Evolutionary conservation across 2,797 vertebrate species (phyloP).

Genomic region (Catamblyrhynchus diadema): DNA sequence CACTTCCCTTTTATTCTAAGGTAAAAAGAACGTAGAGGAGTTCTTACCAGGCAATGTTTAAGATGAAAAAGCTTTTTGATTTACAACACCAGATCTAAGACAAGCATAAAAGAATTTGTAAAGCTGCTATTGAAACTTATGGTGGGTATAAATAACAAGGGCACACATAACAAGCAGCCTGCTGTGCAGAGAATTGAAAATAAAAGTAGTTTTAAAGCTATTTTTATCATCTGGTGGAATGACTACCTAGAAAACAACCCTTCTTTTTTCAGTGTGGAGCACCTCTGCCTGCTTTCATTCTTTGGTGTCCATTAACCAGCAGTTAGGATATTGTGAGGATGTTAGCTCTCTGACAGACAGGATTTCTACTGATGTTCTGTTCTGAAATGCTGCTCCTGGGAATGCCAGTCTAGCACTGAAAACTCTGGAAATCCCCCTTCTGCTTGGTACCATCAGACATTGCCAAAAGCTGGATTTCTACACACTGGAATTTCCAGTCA

Average conservation of each 20-base stretch:
- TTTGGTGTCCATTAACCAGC: not conserved
- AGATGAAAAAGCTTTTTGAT: conserved; percentile 40
- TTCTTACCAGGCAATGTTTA: conserved; percentile 26
- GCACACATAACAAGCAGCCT: not conserved
- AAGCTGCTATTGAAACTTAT: conserved; percentile 17
- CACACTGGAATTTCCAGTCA: not conserved
- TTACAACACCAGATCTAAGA: conserved; percentile 9
- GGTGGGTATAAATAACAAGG: not conserved
- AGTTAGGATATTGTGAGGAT: not conserved
- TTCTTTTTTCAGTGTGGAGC: not conserved
- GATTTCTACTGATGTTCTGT: not conserved
- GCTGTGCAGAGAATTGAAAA: not conserved
- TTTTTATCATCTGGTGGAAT: conserved; percentile 20
- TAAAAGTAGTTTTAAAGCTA: not conserved
- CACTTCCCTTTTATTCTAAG: not conserved
- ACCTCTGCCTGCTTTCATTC: not conserved
- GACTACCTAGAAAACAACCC: not conserved
- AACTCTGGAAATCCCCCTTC: not conserved
- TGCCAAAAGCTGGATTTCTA: not conserved
- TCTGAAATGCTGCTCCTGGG: not conserved
- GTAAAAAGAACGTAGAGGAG: not conserved
- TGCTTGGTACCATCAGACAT: not conserved
- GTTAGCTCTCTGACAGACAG: not conserved
- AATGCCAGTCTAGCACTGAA: not conserved
- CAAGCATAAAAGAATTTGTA: conserved; percentile 13